Percentiles rank a stretch among this genome's conserved stretches.
phyloP scores from a whole-genome alignment of 2,888 invertebrate species.

The Cerastoderma edule region DNA sequence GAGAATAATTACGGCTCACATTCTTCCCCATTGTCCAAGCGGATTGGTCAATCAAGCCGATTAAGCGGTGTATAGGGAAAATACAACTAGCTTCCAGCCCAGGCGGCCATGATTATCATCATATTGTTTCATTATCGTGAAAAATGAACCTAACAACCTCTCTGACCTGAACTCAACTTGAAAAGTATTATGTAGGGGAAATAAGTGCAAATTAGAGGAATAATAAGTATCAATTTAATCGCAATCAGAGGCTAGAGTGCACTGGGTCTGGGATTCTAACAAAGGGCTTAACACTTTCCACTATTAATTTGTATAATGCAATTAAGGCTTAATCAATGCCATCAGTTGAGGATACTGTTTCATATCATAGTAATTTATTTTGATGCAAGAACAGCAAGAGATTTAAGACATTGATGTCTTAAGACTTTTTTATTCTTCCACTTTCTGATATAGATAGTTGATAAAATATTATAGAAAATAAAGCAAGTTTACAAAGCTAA shows the following conservation, averaged over 20 bases:
- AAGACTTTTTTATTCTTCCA: too few relatives aligned
- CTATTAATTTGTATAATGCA: neutral
- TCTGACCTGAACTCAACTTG: conserved; percentile 26
- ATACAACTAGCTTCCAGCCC: conserved; percentile 4
- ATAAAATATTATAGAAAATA: too few relatives aligned
- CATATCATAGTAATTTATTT: too few relatives aligned
- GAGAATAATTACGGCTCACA: conserved; percentile 20
- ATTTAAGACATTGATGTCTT: too few relatives aligned
- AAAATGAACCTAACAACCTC: conserved; percentile 15
- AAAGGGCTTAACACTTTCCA: neutral
- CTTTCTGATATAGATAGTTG: too few relatives aligned
- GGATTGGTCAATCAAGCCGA: conserved; percentile 25
- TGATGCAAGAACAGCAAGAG: too few relatives aligned
- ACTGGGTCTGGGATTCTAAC: conserved; percentile 6
- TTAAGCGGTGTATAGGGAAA: conserved; percentile 21
- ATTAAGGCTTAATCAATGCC: too few relatives aligned
- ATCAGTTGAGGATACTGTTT: too few relatives aligned
- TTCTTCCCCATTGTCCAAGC: conserved; percentile 11
- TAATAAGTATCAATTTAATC: conserved; percentile 23
- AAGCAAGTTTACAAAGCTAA: too few relatives aligned
- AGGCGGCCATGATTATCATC: conserved; percentile 21
- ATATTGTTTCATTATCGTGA: conserved; percentile 21
- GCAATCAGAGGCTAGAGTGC: conserved; percentile 10
- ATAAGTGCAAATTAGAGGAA: conserved; percentile 31
- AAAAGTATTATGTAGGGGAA: conserved; percentile 29